These are phyloP conservation scores for Pterocles burchelli DNA, from an alignment of 2,113 vertebrate species.

Conservation along the genomic window DNA sequence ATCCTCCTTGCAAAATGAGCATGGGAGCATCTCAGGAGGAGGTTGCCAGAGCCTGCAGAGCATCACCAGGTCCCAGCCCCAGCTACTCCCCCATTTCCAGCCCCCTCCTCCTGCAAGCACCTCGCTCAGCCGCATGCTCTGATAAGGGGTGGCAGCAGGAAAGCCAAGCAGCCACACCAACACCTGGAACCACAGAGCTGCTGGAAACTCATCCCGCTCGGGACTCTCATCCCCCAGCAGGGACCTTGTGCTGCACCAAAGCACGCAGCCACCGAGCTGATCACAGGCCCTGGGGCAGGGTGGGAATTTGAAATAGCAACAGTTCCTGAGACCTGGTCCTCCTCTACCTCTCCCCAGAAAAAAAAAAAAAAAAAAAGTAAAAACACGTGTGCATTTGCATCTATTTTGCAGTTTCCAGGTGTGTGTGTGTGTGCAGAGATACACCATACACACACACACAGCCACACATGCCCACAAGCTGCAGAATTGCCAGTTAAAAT, in stretches of 20 bases:
- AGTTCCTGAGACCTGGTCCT: not conserved
- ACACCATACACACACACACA: fast-evolving
- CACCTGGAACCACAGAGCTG: not conserved
- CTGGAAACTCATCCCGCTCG: fast-evolving
- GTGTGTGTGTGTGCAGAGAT: fast-evolving
- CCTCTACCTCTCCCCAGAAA: not conserved
- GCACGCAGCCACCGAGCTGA: not conserved
- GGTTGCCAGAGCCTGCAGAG: not conserved
- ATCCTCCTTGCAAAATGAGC: not conserved
- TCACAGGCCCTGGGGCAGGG: not conserved
- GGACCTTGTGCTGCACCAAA: fast-evolving
- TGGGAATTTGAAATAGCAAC: not conserved
- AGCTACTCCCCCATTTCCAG: not conserved
- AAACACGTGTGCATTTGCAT: fast-evolving
- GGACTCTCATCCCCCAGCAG: no score
- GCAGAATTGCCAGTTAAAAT: not conserved
- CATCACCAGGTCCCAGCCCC: not conserved
- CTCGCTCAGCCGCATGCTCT: not conserved
- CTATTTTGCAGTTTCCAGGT: fast-evolving
- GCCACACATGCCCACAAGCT: not conserved
- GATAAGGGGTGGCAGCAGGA: not conserved
- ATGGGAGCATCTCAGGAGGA: not conserved
- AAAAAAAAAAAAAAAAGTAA: no score
- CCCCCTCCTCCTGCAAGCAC: not conserved
- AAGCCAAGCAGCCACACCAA: not conserved